These are phyloP conservation scores for Psephotus haematonotus DNA, from an alignment of 2,113 vertebrate species.

Conservation along the genomic window DNA sequence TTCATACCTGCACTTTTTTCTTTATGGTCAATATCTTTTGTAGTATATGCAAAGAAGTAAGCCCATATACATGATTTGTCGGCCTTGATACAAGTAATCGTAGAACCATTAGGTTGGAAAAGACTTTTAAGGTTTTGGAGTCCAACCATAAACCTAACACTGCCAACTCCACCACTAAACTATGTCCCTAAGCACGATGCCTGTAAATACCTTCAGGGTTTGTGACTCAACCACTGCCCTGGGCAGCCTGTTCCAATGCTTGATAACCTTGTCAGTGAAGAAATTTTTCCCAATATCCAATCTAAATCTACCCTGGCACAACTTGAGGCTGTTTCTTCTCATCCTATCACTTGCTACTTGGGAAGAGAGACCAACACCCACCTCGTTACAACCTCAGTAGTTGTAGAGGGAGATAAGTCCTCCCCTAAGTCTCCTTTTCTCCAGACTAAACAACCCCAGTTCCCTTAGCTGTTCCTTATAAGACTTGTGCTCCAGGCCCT, in stretches of 20 bases:
- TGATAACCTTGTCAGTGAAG: neutral
- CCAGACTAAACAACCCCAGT: neutral
- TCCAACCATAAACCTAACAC: neutral
- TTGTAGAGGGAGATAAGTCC: neutral
- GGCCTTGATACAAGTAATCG: neutral
- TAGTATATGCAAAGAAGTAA: neutral
- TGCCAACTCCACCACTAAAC: neutral
- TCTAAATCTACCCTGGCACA: neutral
- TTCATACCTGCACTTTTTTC: neutral
- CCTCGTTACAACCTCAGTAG: rapidly evolving
- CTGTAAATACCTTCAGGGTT: neutral
- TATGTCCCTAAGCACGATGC: neutral
- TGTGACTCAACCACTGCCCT: neutral
- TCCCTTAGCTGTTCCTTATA: neutral
- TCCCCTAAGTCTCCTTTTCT: neutral
- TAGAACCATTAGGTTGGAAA: neutral
- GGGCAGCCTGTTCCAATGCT: neutral
- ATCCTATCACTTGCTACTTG: rapidly evolving
- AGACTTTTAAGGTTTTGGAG: neutral
- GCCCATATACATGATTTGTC: neutral
- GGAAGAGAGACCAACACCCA: neutral
- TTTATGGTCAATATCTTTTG: neutral
- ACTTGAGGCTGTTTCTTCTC: neutral
- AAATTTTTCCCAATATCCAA: neutral
- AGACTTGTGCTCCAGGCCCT: neutral